A percentile compares a stretch with the other conserved stretches of the same genome.
These are phyloP conservation scores for Eucera pruinosa DNA, from an alignment of 2,888 invertebrate genomes.

Conservation along the genomic window DNA sequence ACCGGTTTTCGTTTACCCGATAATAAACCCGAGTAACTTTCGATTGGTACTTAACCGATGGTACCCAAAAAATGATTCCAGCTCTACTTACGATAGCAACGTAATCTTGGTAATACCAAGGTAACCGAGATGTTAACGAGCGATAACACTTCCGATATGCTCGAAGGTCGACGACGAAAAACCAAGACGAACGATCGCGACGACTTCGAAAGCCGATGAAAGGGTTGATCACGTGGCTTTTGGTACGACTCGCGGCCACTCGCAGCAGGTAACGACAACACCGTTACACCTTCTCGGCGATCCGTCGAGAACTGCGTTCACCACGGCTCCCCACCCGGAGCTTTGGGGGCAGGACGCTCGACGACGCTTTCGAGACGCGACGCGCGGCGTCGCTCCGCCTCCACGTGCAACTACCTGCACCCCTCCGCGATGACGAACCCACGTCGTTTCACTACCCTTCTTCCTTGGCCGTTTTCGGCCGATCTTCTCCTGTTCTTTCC, in stretches of 20 bases:
- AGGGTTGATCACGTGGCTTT: slow-evolving; percentile 61
- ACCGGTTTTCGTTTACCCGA: no score
- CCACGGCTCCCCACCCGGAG: slow-evolving; percentile 75
- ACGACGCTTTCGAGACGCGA: slow-evolving; percentile 69
- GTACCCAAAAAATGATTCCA: no score
- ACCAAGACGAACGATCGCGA: background rate
- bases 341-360: slow-evolving; percentile 72
- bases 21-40: no score
- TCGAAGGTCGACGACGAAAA: background rate
- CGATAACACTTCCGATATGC: background rate
- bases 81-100: no score
- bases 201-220: background rate
- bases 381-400: slow-evolving; percentile 83
- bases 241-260: slow-evolving; percentile 25
- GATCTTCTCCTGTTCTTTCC: slow-evolving; percentile 20
- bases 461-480: slow-evolving; percentile 31
- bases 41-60: no score
- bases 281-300: slow-evolving; percentile 78
- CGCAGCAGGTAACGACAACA: slow-evolving; percentile 50
- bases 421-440: slow-evolving; percentile 6
- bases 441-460: slow-evolving; percentile 8
- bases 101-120: no score
- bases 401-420: slow-evolving; percentile 71
- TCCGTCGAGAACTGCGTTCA: slow-evolving; percentile 80
- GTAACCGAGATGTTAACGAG: background rate